These are phyloP conservation scores for Nannoperca obscura DNA, from an alignment of 2,797 vertebrate genomes.

Conservation along the genomic window DNA sequence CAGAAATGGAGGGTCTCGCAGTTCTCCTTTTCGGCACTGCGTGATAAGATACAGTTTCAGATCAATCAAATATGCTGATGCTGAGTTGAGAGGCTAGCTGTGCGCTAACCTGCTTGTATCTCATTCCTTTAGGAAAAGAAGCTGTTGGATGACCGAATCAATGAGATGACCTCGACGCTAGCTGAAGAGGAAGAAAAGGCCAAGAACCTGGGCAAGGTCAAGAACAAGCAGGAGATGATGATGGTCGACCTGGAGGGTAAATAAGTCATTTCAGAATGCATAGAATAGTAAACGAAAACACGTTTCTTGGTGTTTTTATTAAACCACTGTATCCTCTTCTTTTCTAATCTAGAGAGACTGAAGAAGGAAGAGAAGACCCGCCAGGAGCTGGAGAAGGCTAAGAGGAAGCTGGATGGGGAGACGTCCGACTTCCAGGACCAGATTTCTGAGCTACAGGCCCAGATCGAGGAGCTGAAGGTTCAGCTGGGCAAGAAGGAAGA, in stretches of 20 bases:
- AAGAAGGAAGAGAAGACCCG: slow-evolving; percentile 99
- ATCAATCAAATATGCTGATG: background rate
- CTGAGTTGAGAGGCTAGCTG: background rate
- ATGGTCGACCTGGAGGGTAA: slow-evolving; percentile 96
- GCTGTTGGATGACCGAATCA: slow-evolving; percentile 93
- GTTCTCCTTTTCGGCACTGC: too few species aligned
- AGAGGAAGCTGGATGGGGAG: slow-evolving; percentile 97
- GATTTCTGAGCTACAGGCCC: slow-evolving; percentile 94
- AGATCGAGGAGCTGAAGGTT: slow-evolving; percentile 93
- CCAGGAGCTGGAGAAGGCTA: slow-evolving; percentile 97
- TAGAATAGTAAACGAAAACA: background rate
- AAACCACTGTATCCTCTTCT: background rate
- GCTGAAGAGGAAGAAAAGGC: slow-evolving; percentile 98
- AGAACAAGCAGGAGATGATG: slow-evolving; percentile 99
- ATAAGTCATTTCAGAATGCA: background rate
- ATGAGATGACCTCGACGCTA: slow-evolving; percentile 91
- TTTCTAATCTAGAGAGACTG: slow-evolving; percentile 88
- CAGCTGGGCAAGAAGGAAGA: slow-evolving; percentile 97
- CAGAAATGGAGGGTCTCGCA: background rate
- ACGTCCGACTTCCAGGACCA: slow-evolving; percentile 97
- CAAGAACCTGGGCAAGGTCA: slow-evolving; percentile 95
- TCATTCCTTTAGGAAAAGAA: slow-evolving; percentile 91
- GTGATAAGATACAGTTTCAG: background rate
- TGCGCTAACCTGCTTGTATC: background rate
- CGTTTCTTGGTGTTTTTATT: background rate